A percentile compares a stretch with the other conserved stretches of the same genome.
phyloP scores from a whole-genome alignment of 1,140 invertebrate species.

The Manduca sexta region DNA sequence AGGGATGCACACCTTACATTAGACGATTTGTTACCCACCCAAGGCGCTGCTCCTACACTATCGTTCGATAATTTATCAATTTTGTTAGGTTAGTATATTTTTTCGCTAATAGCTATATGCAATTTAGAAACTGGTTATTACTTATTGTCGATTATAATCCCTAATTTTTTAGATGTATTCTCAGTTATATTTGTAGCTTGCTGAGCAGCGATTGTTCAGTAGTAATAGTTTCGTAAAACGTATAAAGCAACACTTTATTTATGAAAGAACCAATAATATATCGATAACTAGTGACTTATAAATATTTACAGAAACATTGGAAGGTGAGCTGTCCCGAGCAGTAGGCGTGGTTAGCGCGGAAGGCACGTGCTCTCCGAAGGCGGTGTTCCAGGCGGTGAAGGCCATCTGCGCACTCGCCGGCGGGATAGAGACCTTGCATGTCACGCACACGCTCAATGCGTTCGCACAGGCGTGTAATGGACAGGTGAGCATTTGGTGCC shows the following conservation, averaged over 20 bases:
- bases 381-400: conserved; percentile 91
- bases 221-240: too few species aligned
- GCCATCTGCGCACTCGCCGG: conserved; percentile 91
- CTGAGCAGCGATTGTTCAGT: too few species aligned
- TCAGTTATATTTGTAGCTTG: too few species aligned
- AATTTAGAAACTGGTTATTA: too few species aligned
- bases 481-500: conserved; percentile 22
- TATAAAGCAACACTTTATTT: too few species aligned
- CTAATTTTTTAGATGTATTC: too few species aligned
- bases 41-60: conserved; percentile 80
- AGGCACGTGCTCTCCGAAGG: conserved; percentile 65
- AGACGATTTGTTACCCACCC: conserved; percentile 84
- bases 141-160: too few species aligned
- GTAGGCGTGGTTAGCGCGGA: conserved; percentile 77
- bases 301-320: conserved; percentile 79
- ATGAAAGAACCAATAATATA: too few species aligned
- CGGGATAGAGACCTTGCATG: conserved; percentile 89
- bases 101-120: too few species aligned
- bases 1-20: conserved; percentile 79
- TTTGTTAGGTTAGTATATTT: conserved; percentile 74
- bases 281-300: too few species aligned
- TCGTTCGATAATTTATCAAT: conserved; percentile 86
- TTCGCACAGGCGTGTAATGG: conserved; percentile 78
- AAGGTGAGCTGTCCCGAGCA: conserved; percentile 86
- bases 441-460: conserved; percentile 82